phyloP scores from a whole-genome alignment of 1,140 invertebrate genomes.

The Bombus balteatus region DNA sequence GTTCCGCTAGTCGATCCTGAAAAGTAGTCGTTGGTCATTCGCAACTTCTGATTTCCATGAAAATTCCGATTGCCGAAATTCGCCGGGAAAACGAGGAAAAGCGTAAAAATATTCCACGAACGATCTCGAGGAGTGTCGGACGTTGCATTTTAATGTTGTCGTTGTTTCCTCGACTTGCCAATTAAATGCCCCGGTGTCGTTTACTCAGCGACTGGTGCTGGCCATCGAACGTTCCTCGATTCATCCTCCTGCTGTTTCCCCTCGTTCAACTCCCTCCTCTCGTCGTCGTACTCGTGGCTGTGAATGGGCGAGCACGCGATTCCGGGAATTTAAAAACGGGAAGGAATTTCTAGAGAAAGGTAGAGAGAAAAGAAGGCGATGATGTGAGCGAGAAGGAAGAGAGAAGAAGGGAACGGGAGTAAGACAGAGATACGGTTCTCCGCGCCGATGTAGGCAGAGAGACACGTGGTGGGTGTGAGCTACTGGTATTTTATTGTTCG shows the following conservation, averaged over 20 bases:
- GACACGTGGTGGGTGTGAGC: constrained; percentile 70
- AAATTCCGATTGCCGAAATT: too few species aligned
- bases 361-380: not conserved
- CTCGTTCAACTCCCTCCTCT: not conserved
- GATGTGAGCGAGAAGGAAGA: not conserved
- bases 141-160: constrained; percentile 30
- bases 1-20: too few species aligned
- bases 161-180: constrained; percentile 66
- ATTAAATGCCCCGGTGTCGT: constrained; percentile 66
- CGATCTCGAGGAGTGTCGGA: not conserved
- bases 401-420: not conserved
- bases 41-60: too few species aligned
- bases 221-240: constrained; percentile 6
- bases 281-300: constrained; percentile 18
- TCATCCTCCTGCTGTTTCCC: constrained; percentile 46
- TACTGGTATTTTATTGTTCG: constrained; percentile 72
- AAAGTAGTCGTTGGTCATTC: too few species aligned
- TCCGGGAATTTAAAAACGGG: constrained; percentile 74
- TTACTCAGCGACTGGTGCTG: not conserved
- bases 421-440: not conserved
- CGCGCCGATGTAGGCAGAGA: constrained; percentile 51
- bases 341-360: constrained; percentile 69
- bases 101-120: not conserved
- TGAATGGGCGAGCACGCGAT: constrained; percentile 70
- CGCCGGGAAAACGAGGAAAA: too few species aligned